A percentile compares a stretch with the other conserved stretches of the same genome.
Evolutionary conservation across 1,140 invertebrate species (phyloP).

Genomic region (Drosophila kohkoa): DNA sequence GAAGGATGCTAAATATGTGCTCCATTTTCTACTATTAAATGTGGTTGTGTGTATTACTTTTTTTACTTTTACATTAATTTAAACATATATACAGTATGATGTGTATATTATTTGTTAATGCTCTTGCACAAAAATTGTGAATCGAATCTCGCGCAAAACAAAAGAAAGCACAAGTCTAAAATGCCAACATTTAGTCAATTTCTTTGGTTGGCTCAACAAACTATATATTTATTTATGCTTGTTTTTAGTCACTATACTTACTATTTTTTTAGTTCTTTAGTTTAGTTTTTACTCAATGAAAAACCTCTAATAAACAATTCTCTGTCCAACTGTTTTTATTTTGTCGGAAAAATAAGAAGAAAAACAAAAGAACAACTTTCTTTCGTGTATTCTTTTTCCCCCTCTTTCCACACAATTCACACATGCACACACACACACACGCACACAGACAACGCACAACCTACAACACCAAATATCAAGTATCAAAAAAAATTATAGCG

Average conservation of each 20-base stretch:
- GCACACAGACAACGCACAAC: conserved; percentile 69
- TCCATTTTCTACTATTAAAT: conserved; percentile 74
- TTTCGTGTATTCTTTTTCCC: neutral
- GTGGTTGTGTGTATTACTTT: conserved; percentile 83
- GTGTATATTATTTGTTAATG: conserved; percentile 33
- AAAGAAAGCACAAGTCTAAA: conserved; percentile 43
- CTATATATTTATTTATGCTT: conserved; percentile 73
- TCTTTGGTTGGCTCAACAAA: conserved; percentile 50
- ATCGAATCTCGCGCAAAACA: conserved; percentile 45
- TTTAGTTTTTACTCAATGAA: conserved; percentile 24
- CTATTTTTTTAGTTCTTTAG: conserved; percentile 40
- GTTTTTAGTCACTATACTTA: conserved; percentile 65
- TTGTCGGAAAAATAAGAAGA: neutral
- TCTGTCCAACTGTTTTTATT: conserved; percentile 51
- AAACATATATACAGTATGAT: conserved; percentile 10
- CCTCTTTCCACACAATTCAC: conserved; percentile 6
- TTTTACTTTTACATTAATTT: conserved; percentile 52
- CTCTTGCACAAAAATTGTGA: conserved; percentile 49
- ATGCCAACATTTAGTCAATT: conserved; percentile 69
- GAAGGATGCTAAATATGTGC: conserved; percentile 26
- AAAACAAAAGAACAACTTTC: neutral
- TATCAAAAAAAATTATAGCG: conserved; percentile 27
- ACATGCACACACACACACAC: conserved; percentile 36
- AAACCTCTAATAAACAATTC: conserved; percentile 61
- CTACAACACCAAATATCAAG: conserved; percentile 72